phyloP scores from a whole-genome alignment of 92 coral and sea anemone species.

The Phenganax subtilis region DNA sequence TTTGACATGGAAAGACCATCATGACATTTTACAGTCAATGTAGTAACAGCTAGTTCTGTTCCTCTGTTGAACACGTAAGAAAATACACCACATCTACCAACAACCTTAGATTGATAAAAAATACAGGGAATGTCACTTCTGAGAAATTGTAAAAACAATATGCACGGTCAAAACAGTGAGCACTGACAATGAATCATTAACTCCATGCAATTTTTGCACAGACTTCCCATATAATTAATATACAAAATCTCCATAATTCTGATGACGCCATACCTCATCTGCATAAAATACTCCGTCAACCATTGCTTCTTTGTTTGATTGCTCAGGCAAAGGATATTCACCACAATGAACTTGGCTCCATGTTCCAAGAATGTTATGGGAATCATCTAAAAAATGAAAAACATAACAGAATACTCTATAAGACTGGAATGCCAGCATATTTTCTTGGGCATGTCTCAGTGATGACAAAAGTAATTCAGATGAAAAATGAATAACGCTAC shows the following conservation, averaged over 20 bases:
- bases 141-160: background rate
- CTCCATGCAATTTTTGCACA: no score
- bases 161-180: background rate
- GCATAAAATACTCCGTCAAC: slow-evolving; percentile 72
- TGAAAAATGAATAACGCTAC: background rate
- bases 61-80: slow-evolving; percentile 84
- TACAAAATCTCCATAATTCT: no score
- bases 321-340: slow-evolving; percentile 66
- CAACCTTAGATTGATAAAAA: slow-evolving; percentile 48
- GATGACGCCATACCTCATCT: slow-evolving; percentile 53
- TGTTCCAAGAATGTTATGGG: slow-evolving; percentile 44
- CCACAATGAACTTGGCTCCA: slow-evolving; percentile 96
- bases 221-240: no score
- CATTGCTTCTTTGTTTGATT: slow-evolving; percentile 77
- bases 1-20: slow-evolving; percentile 5
- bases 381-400: background rate
- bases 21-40: slow-evolving; percentile 60
- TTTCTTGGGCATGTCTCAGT: background rate
- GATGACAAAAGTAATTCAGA: background rate
- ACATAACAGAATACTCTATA: background rate
- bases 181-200: no score
- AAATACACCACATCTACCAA: slow-evolving; percentile 63
- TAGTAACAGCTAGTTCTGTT: slow-evolving; percentile 67
- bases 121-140: background rate
- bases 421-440: background rate